Conservation (phyloP, 2,113 vertebrate genomes). For the Notothenia rossii region DNA sequence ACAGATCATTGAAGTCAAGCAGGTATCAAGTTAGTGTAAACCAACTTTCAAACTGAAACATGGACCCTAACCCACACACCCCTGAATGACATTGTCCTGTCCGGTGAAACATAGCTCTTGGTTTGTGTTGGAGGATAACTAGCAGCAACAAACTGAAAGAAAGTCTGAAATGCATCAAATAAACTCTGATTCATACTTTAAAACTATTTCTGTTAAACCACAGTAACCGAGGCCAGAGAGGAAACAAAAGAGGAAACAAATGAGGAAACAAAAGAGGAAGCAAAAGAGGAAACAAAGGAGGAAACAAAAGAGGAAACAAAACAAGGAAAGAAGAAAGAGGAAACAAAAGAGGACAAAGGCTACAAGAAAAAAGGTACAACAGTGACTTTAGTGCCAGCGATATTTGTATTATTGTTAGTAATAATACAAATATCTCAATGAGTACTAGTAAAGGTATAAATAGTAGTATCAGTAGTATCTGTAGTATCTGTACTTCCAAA, state of each 20-base stretch:
- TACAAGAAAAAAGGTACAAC: conserved; percentile 81
- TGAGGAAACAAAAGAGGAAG: not conserved
- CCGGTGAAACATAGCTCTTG: no score
- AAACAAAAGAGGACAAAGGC: conserved; percentile 60
- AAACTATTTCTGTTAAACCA: conserved; percentile 13
- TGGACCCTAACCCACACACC: not conserved
- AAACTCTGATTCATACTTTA: not conserved
- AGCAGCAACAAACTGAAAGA: no score
- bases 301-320: not conserved
- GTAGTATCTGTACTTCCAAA: not conserved
- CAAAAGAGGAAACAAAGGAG: conserved; percentile 51
- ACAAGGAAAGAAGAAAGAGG: no score
- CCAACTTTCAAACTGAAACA: not conserved
- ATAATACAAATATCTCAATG: not conserved
- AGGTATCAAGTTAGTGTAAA: not conserved
- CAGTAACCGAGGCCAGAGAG: conserved; percentile 48
- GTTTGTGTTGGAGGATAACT: no score
- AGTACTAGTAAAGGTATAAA: no score
- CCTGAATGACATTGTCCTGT: no score
- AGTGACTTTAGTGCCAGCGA: not conserved
- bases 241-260: conserved; percentile 11
- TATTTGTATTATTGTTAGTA: not conserved
- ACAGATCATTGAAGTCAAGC: not conserved
- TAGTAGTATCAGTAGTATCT: not conserved
- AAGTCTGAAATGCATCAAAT: not conserved